Evolutionary conservation across 2,888 invertebrate genomes (phyloP).

Genomic region (Lycophotia porphyrea): DNA sequence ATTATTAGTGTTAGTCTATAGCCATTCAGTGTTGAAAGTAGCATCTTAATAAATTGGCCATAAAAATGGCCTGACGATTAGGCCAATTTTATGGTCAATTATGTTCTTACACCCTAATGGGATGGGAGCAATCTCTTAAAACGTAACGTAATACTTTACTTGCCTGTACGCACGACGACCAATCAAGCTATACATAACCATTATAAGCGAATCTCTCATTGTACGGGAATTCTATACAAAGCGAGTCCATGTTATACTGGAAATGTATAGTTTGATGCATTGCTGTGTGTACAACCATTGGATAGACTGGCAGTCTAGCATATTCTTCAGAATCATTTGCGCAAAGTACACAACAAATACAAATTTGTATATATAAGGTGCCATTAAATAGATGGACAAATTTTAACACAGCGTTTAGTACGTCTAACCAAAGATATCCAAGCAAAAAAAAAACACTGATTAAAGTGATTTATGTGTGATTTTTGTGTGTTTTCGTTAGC

Average conservation of each 20-base stretch:
- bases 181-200: no score
- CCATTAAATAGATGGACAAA: no score
- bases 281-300: not conserved
- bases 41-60: not conserved
- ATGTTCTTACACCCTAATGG: not conserved
- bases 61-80: not conserved
- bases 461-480: no score
- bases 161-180: not conserved
- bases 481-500: no score
- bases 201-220: no score
- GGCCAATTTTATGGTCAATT: no score
- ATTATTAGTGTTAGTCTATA: not conserved
- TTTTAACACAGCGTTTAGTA: no score
- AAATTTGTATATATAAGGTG: not conserved
- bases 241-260: no score
- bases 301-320: not conserved
- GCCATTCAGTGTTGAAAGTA: not conserved
- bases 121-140: not conserved
- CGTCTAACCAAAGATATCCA: no score
- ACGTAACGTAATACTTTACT: not conserved
- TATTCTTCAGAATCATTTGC: not conserved
- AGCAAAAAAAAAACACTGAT: no score
- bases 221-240: no score
- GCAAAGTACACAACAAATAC: not conserved
- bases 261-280: no score